Percentiles rank a stretch among this genome's conserved stretches.
These are phyloP conservation scores for Corythornis madagascariensis DNA, from an alignment of 2,113 vertebrate genomes.

Conservation along the genomic window DNA sequence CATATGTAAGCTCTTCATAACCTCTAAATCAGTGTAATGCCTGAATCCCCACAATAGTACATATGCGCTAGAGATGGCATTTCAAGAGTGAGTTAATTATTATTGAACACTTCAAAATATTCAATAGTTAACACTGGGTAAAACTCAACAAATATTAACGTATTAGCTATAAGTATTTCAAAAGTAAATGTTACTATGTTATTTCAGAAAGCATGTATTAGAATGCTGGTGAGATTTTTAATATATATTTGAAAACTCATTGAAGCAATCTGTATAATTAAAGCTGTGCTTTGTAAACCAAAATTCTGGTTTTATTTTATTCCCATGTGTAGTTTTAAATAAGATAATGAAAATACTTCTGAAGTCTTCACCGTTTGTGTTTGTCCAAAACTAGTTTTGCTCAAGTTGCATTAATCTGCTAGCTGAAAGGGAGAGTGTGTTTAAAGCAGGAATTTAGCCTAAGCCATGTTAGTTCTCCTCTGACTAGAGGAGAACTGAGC, in stretches of 20 bases:
- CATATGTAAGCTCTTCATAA: neutral
- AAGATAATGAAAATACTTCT: neutral
- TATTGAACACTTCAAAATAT: neutral
- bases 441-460: neutral
- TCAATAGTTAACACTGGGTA: neutral
- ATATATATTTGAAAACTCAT: slow-evolving; percentile 33
- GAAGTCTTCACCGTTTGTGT: neutral
- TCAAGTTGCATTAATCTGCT: neutral
- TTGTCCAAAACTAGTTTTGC: neutral
- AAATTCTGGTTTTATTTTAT: neutral
- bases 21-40: neutral
- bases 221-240: neutral
- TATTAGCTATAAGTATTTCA: slow-evolving; percentile 36
- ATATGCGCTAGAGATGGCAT: neutral
- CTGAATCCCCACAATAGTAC: neutral
- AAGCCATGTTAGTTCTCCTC: neutral
- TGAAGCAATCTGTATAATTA: slow-evolving; percentile 37
- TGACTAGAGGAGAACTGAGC: neutral
- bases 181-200: neutral
- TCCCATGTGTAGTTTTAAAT: neutral
- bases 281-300: slow-evolving; percentile 50
- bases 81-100: neutral
- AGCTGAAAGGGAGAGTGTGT: neutral
- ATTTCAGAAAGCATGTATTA: neutral
- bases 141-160: neutral